phyloP scores from a whole-genome alignment of 2,797 vertebrate genomes.

The Todus mexicanus region DNA sequence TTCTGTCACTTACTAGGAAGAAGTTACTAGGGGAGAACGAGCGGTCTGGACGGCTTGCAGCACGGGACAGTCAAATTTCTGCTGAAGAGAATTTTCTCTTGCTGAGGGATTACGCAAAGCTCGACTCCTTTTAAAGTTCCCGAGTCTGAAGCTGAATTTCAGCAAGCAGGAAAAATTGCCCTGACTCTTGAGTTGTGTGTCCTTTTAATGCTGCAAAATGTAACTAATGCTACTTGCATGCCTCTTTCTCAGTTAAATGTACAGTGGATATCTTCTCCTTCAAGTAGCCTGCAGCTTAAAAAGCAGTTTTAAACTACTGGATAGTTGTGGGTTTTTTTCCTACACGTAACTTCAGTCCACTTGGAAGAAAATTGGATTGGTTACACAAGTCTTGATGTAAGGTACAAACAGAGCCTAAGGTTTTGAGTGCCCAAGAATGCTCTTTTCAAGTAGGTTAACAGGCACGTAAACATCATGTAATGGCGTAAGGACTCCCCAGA shows the following conservation, averaged over 20 bases:
- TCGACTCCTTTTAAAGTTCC: not conserved
- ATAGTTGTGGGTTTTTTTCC: not conserved
- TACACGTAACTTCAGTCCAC: constrained; percentile 18
- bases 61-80: not conserved
- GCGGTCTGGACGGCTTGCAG: not conserved
- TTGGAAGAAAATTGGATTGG: constrained; percentile 49
- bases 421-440: constrained; percentile 59
- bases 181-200: not conserved
- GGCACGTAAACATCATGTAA: constrained; percentile 67
- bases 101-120: not conserved
- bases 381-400: constrained; percentile 59
- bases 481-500: constrained; percentile 71
- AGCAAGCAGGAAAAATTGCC: not conserved
- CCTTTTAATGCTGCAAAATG: constrained; percentile 57
- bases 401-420: constrained; percentile 81
- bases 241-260: not conserved
- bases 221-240: not conserved
- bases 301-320: constrained; percentile 1
- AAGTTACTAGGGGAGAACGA: not conserved
- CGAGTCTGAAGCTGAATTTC: not conserved
- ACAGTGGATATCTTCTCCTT: not conserved
- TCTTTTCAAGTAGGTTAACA: constrained; percentile 33
- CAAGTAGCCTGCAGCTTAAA: constrained; percentile 46
- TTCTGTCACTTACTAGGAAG: not conserved
- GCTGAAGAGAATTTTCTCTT: not conserved